Base-by-base conservation (phyloP, 2,797 vertebrate species). In the Macropus fuliginosus region DNA sequence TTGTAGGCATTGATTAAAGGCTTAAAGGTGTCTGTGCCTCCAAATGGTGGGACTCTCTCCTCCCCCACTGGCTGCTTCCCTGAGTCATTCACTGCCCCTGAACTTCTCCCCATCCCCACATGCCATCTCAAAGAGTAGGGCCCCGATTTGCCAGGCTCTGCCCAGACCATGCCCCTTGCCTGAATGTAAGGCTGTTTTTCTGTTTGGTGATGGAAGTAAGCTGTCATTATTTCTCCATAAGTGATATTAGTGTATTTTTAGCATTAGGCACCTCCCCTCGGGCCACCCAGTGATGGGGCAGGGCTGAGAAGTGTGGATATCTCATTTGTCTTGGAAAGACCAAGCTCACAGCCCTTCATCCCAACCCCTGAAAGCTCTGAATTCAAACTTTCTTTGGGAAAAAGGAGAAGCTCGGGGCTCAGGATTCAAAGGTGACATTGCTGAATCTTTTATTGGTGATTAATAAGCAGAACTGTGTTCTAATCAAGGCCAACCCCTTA, bases 371-470 rank as follows among this genome's bases (percentile, higher is more conserved):
- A 95, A 95, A 54, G 27, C 62, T 95, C 29, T 14, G 93, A 92
- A 93, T 91, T 92, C 95, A 94, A 97, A 98, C 97, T 98, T 97
- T 95, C 93, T 96, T 96, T 56, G 55, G 95, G 91, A 62, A 87
- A 95, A 97, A 81, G 74, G 93, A 96, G 95, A 94, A 66, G 95
- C 92, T 92, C 91, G 9, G 74, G 40, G 9, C 74, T 87, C 74
- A 87, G 40, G 91, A 87, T 91, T 74, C 93, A 96, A 97, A 97
- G 97, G 97, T 98, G 95, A 98, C 97, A 96, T 96, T 98, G 96
- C 93, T 92, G 92, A n/a, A 92, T 96, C 93, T 81, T 94, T 97
- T 96, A 97, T 95, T 92, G 95, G 94, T 95, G 94, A 98, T 97
- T 97, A 96, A 96, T 96, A 97, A 89, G 91, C 92, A 92, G 62